A percentile compares a stretch with the other conserved stretches of the same genome.
Conservation (phyloP, 1,140 invertebrate species). For the Panagrolaimus sp. region DNA sequence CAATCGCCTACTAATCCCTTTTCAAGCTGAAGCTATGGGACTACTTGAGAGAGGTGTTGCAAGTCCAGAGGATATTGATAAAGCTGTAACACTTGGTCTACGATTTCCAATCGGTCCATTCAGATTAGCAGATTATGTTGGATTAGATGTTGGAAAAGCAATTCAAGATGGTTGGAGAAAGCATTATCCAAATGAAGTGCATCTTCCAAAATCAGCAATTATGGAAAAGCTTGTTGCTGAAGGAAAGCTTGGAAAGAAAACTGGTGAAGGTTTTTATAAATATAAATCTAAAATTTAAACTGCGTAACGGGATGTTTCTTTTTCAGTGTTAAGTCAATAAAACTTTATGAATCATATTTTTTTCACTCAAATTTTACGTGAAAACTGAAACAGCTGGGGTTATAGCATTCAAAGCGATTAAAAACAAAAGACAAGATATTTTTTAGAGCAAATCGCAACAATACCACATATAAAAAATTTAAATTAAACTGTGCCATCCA, state of each 20-base stretch:
- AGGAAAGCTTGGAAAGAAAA: constrained; percentile 75
- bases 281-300: constrained; percentile 60
- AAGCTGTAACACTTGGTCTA: constrained; percentile 64
- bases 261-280: constrained; percentile 80
- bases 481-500: too few species aligned
- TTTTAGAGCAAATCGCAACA: too few species aligned
- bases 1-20: constrained; percentile 74
- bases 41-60: constrained; percentile 71
- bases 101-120: constrained; percentile 63
- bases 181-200: constrained; percentile 70
- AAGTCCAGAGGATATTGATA: constrained; percentile 61
- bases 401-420: too few species aligned
- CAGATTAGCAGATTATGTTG: constrained; percentile 59
- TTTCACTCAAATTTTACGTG: too few species aligned
- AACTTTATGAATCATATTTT: too few species aligned
- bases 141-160: constrained; percentile 52
- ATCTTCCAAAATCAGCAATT: constrained; percentile 68
- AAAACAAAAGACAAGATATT: too few species aligned
- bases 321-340: too few species aligned
- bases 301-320: too few species aligned
- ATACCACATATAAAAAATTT: too few species aligned
- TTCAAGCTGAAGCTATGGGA: constrained; percentile 71
- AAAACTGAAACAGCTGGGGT: too few species aligned
- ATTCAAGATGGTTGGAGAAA: constrained; percentile 70
- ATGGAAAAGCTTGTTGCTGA: constrained; percentile 72